A percentile compares a stretch with the other conserved stretches of the same genome.
phyloP scores from a whole-genome alignment of 2,113 vertebrate genomes.

The Mionectes macconnelli region DNA sequence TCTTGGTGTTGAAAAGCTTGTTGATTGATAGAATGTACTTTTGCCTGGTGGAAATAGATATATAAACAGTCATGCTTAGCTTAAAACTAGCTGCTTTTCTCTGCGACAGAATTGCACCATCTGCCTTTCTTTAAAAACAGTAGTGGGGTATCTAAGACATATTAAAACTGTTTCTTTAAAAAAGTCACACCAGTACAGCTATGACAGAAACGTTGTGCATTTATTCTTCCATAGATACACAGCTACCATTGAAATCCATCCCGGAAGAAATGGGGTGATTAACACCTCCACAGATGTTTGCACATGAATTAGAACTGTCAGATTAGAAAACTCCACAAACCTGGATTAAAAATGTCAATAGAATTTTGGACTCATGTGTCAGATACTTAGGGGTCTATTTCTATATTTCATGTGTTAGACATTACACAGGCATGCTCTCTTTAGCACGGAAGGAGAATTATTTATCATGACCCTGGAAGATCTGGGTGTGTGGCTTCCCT shows the following conservation, averaged over 20 bases:
- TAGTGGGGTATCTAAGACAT: not conserved
- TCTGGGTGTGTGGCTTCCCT: not conserved
- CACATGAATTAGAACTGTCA: not conserved
- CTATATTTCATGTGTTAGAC: not conserved
- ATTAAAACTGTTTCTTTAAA: not conserved
- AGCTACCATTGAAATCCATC: not conserved
- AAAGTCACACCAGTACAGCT: not conserved
- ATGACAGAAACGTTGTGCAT: not conserved
- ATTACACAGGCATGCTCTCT: rapidly evolving
- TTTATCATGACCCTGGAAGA: not conserved
- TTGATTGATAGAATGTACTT: not conserved
- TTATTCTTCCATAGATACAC: not conserved
- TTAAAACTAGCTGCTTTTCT: not conserved
- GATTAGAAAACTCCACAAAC: not conserved
- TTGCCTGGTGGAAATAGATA: not conserved
- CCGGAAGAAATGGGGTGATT: not conserved
- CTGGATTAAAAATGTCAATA: not conserved
- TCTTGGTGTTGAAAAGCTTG: not conserved
- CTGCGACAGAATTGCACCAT: not conserved
- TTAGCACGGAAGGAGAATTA: not conserved
- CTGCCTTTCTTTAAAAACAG: not conserved
- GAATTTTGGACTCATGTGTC: not conserved
- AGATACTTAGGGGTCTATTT: not conserved
- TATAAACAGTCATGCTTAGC: not conserved
- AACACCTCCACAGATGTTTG: not conserved